Percentiles rank a stretch among this genome's conserved stretches.
Conservation (phyloP, 2,888 invertebrate genomes). For the Cephus spinipes region DNA sequence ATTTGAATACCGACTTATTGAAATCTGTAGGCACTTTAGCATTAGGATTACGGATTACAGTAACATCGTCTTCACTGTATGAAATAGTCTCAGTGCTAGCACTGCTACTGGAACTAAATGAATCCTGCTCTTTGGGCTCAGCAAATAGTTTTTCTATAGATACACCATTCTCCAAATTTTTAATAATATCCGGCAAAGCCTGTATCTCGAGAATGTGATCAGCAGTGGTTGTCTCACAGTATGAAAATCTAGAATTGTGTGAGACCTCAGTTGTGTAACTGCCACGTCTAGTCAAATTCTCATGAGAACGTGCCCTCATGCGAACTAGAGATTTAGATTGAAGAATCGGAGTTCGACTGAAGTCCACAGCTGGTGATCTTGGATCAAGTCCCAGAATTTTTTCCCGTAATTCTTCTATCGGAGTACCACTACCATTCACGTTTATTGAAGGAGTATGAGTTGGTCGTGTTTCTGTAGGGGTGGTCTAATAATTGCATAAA, state of each 20-base stretch:
- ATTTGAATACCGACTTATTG: background rate
- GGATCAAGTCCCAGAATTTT: constrained; percentile 47
- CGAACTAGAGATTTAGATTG: constrained; percentile 39
- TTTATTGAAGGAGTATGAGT: background rate
- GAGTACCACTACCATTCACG: background rate
- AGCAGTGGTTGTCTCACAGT: constrained; percentile 46
- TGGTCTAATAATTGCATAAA: background rate
- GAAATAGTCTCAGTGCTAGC: constrained; percentile 16
- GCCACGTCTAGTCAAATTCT: constrained; percentile 25
- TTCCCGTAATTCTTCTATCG: constrained; percentile 15
- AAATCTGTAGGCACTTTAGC: background rate
- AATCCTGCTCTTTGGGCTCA: background rate
- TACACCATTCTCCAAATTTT: background rate
- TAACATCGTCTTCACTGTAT: constrained; percentile 27
- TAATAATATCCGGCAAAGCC: constrained; percentile 37
- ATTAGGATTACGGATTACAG: constrained; percentile 19
- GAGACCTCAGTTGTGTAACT: constrained; percentile 29
- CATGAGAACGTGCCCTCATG: constrained; percentile 29
- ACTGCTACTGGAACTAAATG: constrained; percentile 4
- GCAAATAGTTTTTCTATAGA: background rate
- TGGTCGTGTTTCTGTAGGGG: background rate
- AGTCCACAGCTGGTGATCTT: constrained; percentile 57
- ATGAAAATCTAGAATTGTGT: constrained; percentile 31
- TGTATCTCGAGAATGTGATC: constrained; percentile 48
- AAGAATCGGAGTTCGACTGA: constrained; percentile 57